A percentile compares a stretch with the other conserved stretches of the same genome.
phyloP scores from a whole-genome alignment of 2,113 vertebrate species.

The Eudyptes chrysolophus region DNA sequence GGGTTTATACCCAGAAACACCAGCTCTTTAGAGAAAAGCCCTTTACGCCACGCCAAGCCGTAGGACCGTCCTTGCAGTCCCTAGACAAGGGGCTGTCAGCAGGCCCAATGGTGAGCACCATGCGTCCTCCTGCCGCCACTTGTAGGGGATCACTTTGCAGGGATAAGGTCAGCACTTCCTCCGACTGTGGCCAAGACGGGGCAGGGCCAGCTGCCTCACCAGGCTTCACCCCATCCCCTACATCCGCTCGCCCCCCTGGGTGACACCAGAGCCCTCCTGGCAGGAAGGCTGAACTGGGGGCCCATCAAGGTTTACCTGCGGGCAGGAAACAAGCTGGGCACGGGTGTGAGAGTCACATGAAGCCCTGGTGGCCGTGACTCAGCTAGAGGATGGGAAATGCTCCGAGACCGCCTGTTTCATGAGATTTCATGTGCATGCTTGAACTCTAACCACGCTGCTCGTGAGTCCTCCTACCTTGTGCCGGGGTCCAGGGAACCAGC shows the following conservation, averaged over 20 bases:
- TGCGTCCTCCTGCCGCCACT: rapidly evolving
- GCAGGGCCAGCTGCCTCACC: background rate
- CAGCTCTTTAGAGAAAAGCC: background rate
- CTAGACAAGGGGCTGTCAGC: background rate
- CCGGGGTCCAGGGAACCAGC: rapidly evolving
- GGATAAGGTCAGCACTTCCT: background rate
- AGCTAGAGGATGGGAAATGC: background rate
- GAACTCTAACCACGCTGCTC: background rate
- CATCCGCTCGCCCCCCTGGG: rapidly evolving
- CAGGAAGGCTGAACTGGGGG: background rate
- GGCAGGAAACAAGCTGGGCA: background rate
- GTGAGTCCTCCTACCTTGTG: background rate
- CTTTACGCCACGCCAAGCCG: background rate
- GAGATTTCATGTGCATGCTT: background rate
- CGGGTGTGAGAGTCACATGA: background rate
- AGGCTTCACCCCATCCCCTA: background rate
- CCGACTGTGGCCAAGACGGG: background rate
- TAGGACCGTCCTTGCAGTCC: background rate
- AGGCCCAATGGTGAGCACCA: background rate
- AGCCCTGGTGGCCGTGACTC: background rate
- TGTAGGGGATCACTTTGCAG: background rate
- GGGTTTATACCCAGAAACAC: background rate
- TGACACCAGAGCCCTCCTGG: rapidly evolving
- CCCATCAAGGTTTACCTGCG: background rate
- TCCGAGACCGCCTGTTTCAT: rapidly evolving